Evolutionary conservation across 2,797 vertebrate species (phyloP).

Genomic region (Calcarius lapponicus): DNA sequence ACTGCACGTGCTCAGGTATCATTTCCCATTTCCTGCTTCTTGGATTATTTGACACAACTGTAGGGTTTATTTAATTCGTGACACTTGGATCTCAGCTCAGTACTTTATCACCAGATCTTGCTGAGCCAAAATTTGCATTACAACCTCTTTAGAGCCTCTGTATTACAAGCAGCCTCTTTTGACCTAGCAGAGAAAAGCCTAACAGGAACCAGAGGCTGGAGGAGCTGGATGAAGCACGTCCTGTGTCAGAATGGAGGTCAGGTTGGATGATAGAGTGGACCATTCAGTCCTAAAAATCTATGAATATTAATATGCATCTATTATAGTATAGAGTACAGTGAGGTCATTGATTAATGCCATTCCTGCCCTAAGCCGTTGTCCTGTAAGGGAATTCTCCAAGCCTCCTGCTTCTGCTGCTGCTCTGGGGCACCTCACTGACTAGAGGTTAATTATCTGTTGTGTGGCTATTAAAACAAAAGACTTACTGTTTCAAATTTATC

Average conservation of each 20-base stretch:
- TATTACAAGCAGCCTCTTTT: not conserved
- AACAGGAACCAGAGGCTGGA: not conserved
- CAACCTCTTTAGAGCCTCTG: not conserved
- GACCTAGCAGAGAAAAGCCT: not conserved
- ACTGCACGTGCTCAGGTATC: accelerated
- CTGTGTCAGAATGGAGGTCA: constrained; percentile 47
- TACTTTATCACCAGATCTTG: not conserved
- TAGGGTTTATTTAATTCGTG: constrained; percentile 4
- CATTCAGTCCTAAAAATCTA: constrained; percentile 47
- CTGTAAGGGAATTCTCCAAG: constrained; percentile 10
- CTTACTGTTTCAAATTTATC: constrained; percentile 8
- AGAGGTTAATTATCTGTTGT: constrained; percentile 54
- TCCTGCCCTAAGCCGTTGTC: constrained; percentile 32
- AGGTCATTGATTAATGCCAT: constrained; percentile 49
- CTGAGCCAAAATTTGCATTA: not conserved
- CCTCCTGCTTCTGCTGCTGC: not conserved
- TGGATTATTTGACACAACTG: not conserved
- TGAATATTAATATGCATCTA: constrained; percentile 60
- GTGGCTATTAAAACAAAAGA: constrained; percentile 47
- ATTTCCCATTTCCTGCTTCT: not conserved
- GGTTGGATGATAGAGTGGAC: constrained; percentile 29
- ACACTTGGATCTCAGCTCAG: not conserved
- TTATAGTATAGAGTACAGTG: constrained; percentile 32
- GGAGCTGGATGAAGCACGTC: not conserved
- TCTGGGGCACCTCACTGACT: not conserved